Evolutionary conservation across 2,113 vertebrate species (phyloP), one percentile per base, ranked within the genome.

Genomic region (Anhinga anhinga): DNA sequence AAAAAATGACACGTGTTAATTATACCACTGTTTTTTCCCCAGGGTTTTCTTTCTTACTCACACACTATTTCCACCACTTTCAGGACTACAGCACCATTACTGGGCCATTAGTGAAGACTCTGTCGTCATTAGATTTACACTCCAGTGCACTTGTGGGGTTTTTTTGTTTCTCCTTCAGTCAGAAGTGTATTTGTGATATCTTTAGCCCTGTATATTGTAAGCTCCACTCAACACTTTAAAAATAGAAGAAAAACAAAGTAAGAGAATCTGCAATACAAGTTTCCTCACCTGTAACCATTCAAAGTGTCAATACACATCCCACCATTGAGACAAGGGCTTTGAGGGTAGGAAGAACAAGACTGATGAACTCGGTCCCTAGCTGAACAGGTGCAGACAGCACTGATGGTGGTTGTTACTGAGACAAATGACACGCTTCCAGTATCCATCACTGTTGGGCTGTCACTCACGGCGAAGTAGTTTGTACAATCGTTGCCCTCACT

Each of bases 261-360:
- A 47, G 40, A 65, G 16, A 10, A 23, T 0, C 21, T 38, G 66
- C 80, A 78, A 1, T 1, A 17, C 14, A n/a, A 42, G 38, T 67
- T 86, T 59, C 23, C 98, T 97, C 80, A 99, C 99, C 98, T 99
- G 98, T 99, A 99, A 52, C 99, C 99, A 3, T 98, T 98, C 78
- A 97, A 96, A 10, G 98, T 98, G 97, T 99, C 98, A 40, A 98
- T 71, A 38, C 99, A 99, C 8, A 98, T 53, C 22, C 99, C 99
- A 9, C 98, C 99, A 4, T 99, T 99, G 95, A 98, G 98, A 93
- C 99, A 99, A 52, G 99, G 99, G 97, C 97, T 99, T 21, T 23
- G 97, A 30, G 98, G 97, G 96, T 99, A 98, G 12, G 98, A 97
- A 15, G 97, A 93, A 67, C 99, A 99, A 32, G 98, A 88, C 91